Percentiles rank a stretch among this genome's conserved stretches.
These are phyloP conservation scores for Chloroclystis v-ata DNA, from an alignment of 2,888 invertebrate genomes.

Conservation along the genomic window DNA sequence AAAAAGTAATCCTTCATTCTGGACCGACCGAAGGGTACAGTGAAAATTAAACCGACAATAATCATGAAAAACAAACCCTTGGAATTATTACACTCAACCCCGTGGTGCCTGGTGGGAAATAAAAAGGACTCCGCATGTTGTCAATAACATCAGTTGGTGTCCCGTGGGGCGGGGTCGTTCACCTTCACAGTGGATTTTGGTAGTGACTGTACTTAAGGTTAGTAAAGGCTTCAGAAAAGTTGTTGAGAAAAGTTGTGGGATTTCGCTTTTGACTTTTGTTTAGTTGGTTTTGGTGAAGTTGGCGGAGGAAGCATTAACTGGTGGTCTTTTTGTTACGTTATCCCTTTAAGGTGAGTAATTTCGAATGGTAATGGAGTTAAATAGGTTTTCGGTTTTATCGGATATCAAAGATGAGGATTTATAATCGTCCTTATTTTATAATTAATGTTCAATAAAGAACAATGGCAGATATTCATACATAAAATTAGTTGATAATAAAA, in stretches of 20 bases:
- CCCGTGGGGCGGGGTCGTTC: slow-evolving; percentile 63
- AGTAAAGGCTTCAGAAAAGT: background rate
- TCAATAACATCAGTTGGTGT: slow-evolving; percentile 74
- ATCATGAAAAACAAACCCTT: slow-evolving; percentile 25
- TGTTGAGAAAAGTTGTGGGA: background rate
- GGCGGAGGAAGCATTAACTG: too few relatives aligned
- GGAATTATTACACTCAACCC: slow-evolving; percentile 39
- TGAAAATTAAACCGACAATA: slow-evolving; percentile 22
- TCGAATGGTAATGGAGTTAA: too few relatives aligned
- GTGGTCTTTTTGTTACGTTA: too few relatives aligned
- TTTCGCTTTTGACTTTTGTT: too few relatives aligned
- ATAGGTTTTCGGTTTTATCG: too few relatives aligned
- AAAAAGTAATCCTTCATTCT: slow-evolving; percentile 18
- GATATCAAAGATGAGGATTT: too few relatives aligned
- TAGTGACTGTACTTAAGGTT: slow-evolving; percentile 8
- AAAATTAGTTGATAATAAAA: too few relatives aligned
- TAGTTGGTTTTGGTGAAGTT: too few relatives aligned
- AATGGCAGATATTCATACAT: too few relatives aligned
- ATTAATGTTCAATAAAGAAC: too few relatives aligned
- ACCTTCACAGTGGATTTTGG: slow-evolving; percentile 41
- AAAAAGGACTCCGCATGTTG: slow-evolving; percentile 67
- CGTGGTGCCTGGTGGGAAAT: slow-evolving; percentile 50
- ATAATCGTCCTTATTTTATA: too few relatives aligned
- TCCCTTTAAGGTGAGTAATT: too few relatives aligned
- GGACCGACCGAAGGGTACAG: slow-evolving; percentile 14